Conservation (phyloP, 1,140 invertebrate species). For the Drosophila eugracilis region DNA sequence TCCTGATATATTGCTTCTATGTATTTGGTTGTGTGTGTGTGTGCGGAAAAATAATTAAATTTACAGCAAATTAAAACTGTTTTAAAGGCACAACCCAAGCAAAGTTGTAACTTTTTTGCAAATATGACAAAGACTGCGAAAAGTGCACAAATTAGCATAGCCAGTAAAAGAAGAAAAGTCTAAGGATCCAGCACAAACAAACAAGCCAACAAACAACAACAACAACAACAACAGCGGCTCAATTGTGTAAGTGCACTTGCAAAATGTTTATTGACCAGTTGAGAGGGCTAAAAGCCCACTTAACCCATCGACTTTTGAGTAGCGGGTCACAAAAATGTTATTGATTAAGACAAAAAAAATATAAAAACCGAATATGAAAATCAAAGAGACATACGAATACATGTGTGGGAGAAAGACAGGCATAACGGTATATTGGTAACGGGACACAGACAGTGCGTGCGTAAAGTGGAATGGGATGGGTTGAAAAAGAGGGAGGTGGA, state of each 20-base stretch:
- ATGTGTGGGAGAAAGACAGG: constrained; percentile 19
- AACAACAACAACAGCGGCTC: constrained; percentile 24
- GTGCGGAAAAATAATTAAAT: constrained; percentile 24
- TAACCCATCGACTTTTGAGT: constrained; percentile 32
- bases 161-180: constrained; percentile 6
- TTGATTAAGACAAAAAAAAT: constrained; percentile 50
- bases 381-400: constrained; percentile 8
- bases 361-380: constrained; percentile 5
- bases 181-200: constrained; percentile 18
- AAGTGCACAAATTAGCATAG: constrained; percentile 15
- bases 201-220: constrained; percentile 12
- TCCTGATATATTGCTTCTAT: neutral
- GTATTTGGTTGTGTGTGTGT: constrained; percentile 24
- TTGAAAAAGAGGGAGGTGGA: neutral
- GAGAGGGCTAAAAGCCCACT: constrained; percentile 27
- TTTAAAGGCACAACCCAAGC: neutral
- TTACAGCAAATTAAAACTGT: constrained; percentile 11
- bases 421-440: constrained; percentile 34
- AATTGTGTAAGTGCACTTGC: constrained; percentile 48
- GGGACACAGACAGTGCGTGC: constrained; percentile 53
- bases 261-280: constrained; percentile 29
- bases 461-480: constrained; percentile 27
- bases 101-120: neutral
- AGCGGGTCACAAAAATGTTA: constrained; percentile 22
- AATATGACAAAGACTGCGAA: constrained; percentile 37